Conservation (phyloP, 2,888 invertebrate species). For the Platypus cylindrus region DNA sequence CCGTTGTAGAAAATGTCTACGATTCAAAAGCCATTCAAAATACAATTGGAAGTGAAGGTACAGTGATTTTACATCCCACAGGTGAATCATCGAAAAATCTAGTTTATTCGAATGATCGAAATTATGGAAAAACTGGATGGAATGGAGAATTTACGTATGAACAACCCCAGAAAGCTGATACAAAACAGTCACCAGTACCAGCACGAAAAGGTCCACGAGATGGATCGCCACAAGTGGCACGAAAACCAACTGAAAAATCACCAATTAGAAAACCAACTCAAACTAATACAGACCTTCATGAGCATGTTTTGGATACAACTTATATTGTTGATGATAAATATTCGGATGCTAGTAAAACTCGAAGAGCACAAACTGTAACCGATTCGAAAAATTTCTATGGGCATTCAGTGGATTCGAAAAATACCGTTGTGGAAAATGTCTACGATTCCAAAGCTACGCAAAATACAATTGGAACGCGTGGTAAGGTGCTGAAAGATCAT, state of each 20-base stretch:
- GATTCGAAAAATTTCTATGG: constrained; percentile 31
- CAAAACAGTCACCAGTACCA: constrained; percentile 8
- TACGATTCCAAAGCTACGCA: constrained; percentile 31
- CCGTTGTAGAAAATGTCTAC: constrained; percentile 26
- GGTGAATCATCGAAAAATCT: constrained; percentile 33
- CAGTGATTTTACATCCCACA: constrained; percentile 38
- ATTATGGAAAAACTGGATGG: constrained; percentile 32
- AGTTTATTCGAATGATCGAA: constrained; percentile 30
- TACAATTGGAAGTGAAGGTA: constrained; percentile 30
- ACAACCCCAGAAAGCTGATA: constrained; percentile 14
- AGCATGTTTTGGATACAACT: too few relatives aligned
- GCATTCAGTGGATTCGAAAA: constrained; percentile 25
- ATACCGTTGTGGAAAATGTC: constrained; percentile 27
- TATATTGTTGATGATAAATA: constrained; percentile 25
- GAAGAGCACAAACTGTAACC: constrained; percentile 21
- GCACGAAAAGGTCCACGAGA: constrained; percentile 6
- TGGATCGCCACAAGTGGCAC: constrained; percentile 2
- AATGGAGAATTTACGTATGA: constrained; percentile 30
- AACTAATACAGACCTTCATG: constrained; percentile 6
- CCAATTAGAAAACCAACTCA: constrained; percentile 5
- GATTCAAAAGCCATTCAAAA: constrained; percentile 29
- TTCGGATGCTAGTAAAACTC: constrained; percentile 23
- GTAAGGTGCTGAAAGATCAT: constrained; percentile 38
- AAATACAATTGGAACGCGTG: constrained; percentile 32
- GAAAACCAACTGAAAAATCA: constrained; percentile 4